Conservation (phyloP, 2,888 invertebrate genomes). For the Lacanobia oleracea region DNA sequence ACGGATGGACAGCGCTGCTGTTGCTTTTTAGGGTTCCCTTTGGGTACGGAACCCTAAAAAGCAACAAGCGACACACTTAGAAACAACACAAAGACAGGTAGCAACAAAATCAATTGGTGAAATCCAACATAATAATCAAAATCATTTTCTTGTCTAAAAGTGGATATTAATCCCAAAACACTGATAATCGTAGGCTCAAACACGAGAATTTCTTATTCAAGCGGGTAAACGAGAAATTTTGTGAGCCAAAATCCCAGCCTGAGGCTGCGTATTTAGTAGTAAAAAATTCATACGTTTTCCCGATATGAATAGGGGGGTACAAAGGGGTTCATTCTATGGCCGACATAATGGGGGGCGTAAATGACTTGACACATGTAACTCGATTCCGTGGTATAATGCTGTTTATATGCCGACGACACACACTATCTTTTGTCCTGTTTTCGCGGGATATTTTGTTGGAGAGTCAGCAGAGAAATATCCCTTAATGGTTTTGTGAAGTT, state of each 20-base stretch:
- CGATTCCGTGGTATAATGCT: slow-evolving; percentile 80
- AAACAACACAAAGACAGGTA: background rate
- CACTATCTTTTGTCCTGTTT: slow-evolving; percentile 79
- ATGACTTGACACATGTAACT: slow-evolving; percentile 79
- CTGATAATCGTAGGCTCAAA: slow-evolving; percentile 15
- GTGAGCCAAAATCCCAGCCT: slow-evolving; percentile 24
- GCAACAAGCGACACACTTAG: background rate
- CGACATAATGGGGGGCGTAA: slow-evolving; percentile 60
- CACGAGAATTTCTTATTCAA: slow-evolving; percentile 36
- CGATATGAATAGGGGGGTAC: slow-evolving; percentile 50
- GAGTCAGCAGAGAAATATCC: slow-evolving; percentile 64
- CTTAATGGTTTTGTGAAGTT: background rate
- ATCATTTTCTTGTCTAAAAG: background rate
- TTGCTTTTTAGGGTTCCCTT: no score
- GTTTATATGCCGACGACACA: slow-evolving; percentile 79
- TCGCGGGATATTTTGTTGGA: slow-evolving; percentile 70
- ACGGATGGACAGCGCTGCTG: no score
- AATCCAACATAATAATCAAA: background rate
- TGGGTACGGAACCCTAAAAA: no score
- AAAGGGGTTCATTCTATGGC: slow-evolving; percentile 52
- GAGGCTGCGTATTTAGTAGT: slow-evolving; percentile 35
- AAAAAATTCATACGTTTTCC: slow-evolving; percentile 46
- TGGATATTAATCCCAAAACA: slow-evolving; percentile 8
- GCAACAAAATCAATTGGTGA: background rate
- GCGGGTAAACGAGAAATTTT: slow-evolving; percentile 16